Evolutionary conservation across 2,113 vertebrate species (phyloP), one percentile per base, ranked within the genome.

Genomic region (Peromyscus maniculatus): DNA sequence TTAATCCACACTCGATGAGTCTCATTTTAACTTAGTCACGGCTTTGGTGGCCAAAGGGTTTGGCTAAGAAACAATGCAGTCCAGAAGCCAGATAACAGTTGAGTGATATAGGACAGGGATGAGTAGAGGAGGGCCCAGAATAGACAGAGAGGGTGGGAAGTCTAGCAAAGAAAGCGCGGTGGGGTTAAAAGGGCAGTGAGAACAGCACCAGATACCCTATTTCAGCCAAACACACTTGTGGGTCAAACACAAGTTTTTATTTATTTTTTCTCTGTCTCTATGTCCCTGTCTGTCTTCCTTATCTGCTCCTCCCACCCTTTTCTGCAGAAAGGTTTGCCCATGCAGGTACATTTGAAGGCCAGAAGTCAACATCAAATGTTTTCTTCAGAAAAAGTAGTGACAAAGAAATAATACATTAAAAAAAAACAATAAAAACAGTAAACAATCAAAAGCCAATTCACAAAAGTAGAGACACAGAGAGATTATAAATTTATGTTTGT

Each of bases 11-110:
- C 26, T 7, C 1, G 9, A 52, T 13, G 26, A 16, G 15, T n/a
- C 62, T 97, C 16, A n/a, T 78, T 96, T 95, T 43, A 93, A 74
- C 39, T 31, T 95, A 74, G 77, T 36, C n/a, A 22, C 16, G 8
- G 92, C 69, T 97, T 87, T 88, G 49, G 31, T 67, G 21, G 69
- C 19, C 84, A 86, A 93, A 79, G 17, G 19, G 36, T 86, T 39
- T 24, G 49, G n/a, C 59, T 24, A 33, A 43, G 33, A 83, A 93
- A 77, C 22, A 78, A 16, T 83, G 87, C 26, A 67, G 7, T 17
- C 24, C 10, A 55, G 46, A 59, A 59, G 9, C 36, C 46, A 93
- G 69, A 75, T 3, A 59, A 13, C 6, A 78, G 1, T 28, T 79
- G 28, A 46, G 7, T 84, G 69, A 79, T 7, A 4, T 31, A 74